Conservation (phyloP, 2,888 invertebrate species). For the Hydrotaea diabolus region DNA sequence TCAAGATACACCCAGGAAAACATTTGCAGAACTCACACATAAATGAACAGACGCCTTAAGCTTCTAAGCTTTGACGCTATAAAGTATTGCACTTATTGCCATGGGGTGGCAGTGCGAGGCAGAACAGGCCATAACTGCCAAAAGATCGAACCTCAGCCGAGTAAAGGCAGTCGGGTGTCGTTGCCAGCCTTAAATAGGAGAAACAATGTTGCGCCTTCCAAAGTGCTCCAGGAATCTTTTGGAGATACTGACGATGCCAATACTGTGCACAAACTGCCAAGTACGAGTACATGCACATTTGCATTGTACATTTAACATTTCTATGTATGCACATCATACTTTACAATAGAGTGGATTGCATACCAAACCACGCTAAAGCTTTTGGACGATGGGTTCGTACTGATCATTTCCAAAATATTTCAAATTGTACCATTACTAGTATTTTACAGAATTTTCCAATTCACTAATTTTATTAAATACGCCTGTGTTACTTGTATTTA, state of each 20-base stretch:
- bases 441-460: too few relatives aligned
- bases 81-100: slow-evolving; percentile 54
- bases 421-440: too few relatives aligned
- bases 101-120: slow-evolving; percentile 33
- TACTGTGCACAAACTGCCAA: neutral
- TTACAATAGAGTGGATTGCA: too few relatives aligned
- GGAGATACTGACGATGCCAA: slow-evolving; percentile 50
- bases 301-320: neutral
- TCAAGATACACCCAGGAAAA: neutral
- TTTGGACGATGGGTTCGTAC: too few relatives aligned
- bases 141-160: neutral
- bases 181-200: neutral
- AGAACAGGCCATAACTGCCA: slow-evolving; percentile 30
- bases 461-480: too few relatives aligned
- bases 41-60: slow-evolving; percentile 45
- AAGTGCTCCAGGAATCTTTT: slow-evolving; percentile 18
- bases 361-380: too few relatives aligned
- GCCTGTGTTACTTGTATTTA: too few relatives aligned
- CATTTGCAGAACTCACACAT: slow-evolving; percentile 20
- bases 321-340: too few relatives aligned
- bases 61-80: slow-evolving; percentile 57
- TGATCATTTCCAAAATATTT: too few relatives aligned
- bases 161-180: neutral
- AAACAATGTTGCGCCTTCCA: slow-evolving; percentile 1
- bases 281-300: neutral